These are phyloP conservation scores for Chloroceryle inda DNA, from an alignment of 2,797 vertebrate species.

Conservation along the genomic window DNA sequence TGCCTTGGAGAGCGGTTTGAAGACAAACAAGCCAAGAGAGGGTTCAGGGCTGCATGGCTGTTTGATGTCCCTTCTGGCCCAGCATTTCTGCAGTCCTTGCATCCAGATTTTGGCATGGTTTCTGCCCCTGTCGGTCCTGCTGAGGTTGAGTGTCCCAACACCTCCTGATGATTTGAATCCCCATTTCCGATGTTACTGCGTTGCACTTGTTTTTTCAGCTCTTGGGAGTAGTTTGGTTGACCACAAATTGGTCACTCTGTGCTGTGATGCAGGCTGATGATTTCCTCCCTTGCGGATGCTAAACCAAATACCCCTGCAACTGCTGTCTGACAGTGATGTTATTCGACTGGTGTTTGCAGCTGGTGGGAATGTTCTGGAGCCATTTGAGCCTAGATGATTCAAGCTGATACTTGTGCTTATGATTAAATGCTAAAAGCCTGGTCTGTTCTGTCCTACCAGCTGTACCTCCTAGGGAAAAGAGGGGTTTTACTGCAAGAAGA, in stretches of 20 bases:
- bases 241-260: conserved; percentile 43
- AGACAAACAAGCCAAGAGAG: background rate
- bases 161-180: background rate
- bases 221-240: conserved; percentile 21
- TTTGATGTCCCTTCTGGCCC: background rate
- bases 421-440: conserved; percentile 39
- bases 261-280: background rate
- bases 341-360: background rate
- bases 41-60: background rate
- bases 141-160: background rate
- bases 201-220: background rate
- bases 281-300: background rate
- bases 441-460: conserved; percentile 34
- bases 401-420: conserved; percentile 1
- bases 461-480: conserved; percentile 21
- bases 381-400: conserved; percentile 19
- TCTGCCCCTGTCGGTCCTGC: background rate
- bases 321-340: background rate
- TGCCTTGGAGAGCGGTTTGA: conserved; percentile 36
- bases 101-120: background rate
- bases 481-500: conserved; percentile 17
- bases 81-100: background rate
- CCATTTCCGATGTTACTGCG: background rate
- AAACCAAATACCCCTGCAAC: conserved; percentile 7
- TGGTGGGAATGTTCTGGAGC: conserved; percentile 1